Percentiles rank a stretch among this genome's conserved stretches.
These are phyloP conservation scores for Crypturellus undulatus DNA, from an alignment of 2,113 vertebrate genomes.

Conservation along the genomic window DNA sequence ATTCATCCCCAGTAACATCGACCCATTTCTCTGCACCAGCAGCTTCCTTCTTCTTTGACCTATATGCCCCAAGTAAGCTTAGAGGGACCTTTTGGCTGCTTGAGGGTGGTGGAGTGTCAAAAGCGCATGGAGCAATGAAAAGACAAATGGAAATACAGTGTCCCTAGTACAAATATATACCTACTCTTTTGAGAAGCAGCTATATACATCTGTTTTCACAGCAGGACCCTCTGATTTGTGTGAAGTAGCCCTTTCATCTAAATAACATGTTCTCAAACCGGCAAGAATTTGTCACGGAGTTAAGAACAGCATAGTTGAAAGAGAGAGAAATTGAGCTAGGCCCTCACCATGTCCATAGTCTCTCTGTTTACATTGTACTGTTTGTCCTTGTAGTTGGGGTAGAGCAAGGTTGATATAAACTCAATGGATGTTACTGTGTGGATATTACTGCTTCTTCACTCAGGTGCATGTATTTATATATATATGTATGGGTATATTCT, in stretches of 20 bases:
- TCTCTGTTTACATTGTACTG: fast-evolving
- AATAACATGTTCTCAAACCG: neutral
- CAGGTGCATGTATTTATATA: neutral
- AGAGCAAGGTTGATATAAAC: neutral
- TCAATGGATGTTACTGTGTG: neutral
- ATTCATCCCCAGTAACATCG: neutral
- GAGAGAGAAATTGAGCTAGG: neutral
- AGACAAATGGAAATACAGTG: neutral
- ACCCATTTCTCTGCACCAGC: neutral
- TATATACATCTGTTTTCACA: neutral
- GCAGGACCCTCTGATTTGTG: neutral
- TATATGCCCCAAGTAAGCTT: neutral
- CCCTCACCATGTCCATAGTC: neutral
- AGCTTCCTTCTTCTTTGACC: neutral
- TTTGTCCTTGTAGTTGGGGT: neutral
- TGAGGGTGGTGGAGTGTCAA: too few species aligned
- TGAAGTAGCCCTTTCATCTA: neutral
- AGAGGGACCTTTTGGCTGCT: neutral
- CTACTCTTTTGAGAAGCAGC: neutral
- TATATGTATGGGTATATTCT: neutral
- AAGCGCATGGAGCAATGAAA: fast-evolving
- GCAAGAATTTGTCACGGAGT: neutral
- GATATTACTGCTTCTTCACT: neutral
- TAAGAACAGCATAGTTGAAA: neutral
- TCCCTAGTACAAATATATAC: neutral